phyloP scores from a whole-genome alignment of 1,140 invertebrate genomes.

The Pomacea maculata region DNA sequence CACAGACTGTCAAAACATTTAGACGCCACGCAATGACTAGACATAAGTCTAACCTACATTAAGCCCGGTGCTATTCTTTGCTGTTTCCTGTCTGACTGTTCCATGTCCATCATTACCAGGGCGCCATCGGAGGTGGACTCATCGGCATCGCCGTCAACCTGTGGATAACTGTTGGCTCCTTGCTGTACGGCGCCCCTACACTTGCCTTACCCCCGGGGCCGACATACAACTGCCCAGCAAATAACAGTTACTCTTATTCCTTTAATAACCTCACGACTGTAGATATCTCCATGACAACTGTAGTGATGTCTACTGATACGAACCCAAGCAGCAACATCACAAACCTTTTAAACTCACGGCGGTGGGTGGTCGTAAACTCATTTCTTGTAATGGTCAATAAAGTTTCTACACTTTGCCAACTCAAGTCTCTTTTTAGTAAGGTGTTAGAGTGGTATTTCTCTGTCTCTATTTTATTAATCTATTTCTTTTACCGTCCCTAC shows the following conservation, averaged over 20 bases:
- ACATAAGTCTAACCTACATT: too few species aligned
- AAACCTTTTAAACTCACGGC: neutral
- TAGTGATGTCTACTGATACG: neutral
- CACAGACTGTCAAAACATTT: neutral
- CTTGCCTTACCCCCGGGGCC: slow-evolving; percentile 11
- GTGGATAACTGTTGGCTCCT: slow-evolving; percentile 26
- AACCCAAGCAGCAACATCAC: neutral
- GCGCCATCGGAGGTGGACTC: slow-evolving; percentile 12
- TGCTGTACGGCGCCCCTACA: slow-evolving; percentile 14
- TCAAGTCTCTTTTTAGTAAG: too few species aligned
- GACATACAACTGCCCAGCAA: neutral
- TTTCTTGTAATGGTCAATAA: neutral
- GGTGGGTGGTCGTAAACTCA: too few species aligned
- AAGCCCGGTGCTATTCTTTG: too few species aligned
- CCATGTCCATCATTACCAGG: neutral
- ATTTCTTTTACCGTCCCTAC: too few species aligned
- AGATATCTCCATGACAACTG: neutral
- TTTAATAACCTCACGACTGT: neutral
- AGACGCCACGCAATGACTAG: neutral
- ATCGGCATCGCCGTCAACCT: slow-evolving; percentile 12
- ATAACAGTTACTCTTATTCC: neutral
- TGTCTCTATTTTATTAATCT: too few species aligned
- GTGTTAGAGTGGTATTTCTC: too few species aligned
- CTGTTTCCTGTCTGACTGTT: neutral
- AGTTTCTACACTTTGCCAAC: neutral